These are phyloP conservation scores for Amiota mariae DNA, from an alignment of 2,888 invertebrate species.

Conservation along the genomic window DNA sequence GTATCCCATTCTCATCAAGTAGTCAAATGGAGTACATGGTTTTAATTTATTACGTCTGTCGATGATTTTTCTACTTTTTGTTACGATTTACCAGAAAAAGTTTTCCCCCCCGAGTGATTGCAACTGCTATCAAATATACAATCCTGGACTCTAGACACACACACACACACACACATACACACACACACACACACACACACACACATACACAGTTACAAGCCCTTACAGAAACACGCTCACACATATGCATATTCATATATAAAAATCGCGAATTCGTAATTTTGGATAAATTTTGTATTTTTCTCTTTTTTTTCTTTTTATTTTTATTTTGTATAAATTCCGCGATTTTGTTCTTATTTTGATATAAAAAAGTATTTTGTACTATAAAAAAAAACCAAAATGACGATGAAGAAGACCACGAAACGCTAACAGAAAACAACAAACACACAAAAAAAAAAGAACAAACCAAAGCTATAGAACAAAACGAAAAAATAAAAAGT, in stretches of 20 bases:
- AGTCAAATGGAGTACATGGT: conserved; percentile 45
- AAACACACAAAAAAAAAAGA: too few species aligned
- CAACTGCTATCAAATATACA: conserved; percentile 6
- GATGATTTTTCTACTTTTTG: conserved; percentile 71
- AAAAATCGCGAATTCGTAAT: conserved; percentile 69
- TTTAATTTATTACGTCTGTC: conserved; percentile 73
- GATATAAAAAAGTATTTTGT: neutral
- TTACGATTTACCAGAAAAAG: conserved; percentile 60
- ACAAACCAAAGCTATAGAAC: neutral
- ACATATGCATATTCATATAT: conserved; percentile 58
- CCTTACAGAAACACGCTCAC: conserved; percentile 39
- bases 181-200: conserved; percentile 36
- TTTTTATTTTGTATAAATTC: conserved; percentile 42
- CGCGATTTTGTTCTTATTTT: conserved; percentile 45
- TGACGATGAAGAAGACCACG: neutral
- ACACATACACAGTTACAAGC: conserved; percentile 16
- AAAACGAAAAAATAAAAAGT: neutral
- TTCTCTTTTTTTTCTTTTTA: too few species aligned
- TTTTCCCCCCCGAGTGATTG: neutral
- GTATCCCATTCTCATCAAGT: neutral
- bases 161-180: too few species aligned
- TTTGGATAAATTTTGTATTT: conserved; percentile 57
- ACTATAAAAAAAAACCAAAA: conserved; percentile 11
- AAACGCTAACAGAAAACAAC: conserved; percentile 3
- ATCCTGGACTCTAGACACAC: neutral